These are phyloP conservation scores for Ochropacha duplaris DNA, from an alignment of 2,888 invertebrate genomes.

Conservation along the genomic window DNA sequence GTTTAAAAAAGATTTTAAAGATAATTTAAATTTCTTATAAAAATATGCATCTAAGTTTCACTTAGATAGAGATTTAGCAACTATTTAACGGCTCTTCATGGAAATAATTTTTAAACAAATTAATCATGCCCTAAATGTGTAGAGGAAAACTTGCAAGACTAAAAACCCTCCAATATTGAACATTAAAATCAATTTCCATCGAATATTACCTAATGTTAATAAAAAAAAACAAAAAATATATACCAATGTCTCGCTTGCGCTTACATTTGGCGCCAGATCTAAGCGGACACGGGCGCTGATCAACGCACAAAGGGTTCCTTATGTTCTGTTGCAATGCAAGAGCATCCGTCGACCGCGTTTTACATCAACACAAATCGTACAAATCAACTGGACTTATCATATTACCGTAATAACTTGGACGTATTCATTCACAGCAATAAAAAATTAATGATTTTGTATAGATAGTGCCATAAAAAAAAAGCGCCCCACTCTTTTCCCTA, in stretches of 20 bases:
- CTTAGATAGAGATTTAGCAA: no score
- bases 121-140: no score
- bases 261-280: conserved; percentile 31
- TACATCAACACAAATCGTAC: conserved; percentile 54
- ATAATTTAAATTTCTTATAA: no score
- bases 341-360: conserved; percentile 64
- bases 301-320: conserved; percentile 63
- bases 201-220: no score
- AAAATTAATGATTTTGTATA: not conserved
- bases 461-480: no score
- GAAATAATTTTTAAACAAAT: no score
- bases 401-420: conserved; percentile 33
- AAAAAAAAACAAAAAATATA: conserved; percentile 6
- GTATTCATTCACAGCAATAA: conserved; percentile 5
- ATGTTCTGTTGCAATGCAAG: conserved; percentile 46
- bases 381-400: conserved; percentile 54
- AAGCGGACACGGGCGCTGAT: conserved; percentile 48
- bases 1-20: no score
- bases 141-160: no score
- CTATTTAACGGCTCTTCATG: no score
- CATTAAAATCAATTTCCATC: not conserved
- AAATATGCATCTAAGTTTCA: no score
- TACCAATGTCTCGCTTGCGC: conserved; percentile 24
- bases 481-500: not conserved
- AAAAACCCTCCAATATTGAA: no score